Conservation (phyloP, 2,888 invertebrate species). For the Drosophila colorata region DNA sequence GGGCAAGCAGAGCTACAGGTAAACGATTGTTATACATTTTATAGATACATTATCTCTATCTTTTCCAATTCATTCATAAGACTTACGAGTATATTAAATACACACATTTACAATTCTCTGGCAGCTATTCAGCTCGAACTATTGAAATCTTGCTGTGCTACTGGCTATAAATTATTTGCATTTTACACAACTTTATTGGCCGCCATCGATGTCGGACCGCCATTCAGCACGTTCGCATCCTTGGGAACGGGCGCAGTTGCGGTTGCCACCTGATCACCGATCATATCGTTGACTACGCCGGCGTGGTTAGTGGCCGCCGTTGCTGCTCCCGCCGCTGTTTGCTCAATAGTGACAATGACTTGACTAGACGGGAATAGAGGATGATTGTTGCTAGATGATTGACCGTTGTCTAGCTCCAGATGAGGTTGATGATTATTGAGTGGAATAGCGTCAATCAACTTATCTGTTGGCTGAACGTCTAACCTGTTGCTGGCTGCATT, state of each 20-base stretch:
- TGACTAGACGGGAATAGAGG: slow-evolving; percentile 48
- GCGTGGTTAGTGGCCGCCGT: slow-evolving; percentile 9
- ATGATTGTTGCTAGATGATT: slow-evolving; percentile 29
- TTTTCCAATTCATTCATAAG: slow-evolving; percentile 17
- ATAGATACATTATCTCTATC: slow-evolving; percentile 18
- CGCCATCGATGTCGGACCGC: slow-evolving; percentile 9
- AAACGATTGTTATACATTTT: slow-evolving; percentile 19
- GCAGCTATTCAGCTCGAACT: slow-evolving; percentile 18
- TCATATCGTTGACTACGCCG: slow-evolving; percentile 50
- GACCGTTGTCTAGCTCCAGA: slow-evolving; percentile 50
- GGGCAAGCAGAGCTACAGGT: slow-evolving; percentile 39
- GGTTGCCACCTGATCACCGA: slow-evolving; percentile 49
- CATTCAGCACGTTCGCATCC: slow-evolving; percentile 64
- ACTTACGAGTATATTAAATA: slow-evolving; percentile 50
- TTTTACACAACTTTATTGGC: slow-evolving; percentile 33
- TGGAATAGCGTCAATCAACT: slow-evolving; percentile 82
- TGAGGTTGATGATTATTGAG: slow-evolving; percentile 65
- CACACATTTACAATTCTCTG: slow-evolving; percentile 36
- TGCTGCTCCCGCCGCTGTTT: slow-evolving; percentile 13
- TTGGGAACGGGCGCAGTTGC: slow-evolving; percentile 35
- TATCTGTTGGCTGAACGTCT: slow-evolving; percentile 83
- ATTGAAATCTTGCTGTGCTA: not conserved
- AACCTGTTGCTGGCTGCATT: slow-evolving; percentile 68
- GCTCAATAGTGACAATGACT: slow-evolving; percentile 44
- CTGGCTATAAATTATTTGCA: slow-evolving; percentile 16